Conservation (phyloP, 1,140 invertebrate species). For the Drosophila ficusphila region DNA sequence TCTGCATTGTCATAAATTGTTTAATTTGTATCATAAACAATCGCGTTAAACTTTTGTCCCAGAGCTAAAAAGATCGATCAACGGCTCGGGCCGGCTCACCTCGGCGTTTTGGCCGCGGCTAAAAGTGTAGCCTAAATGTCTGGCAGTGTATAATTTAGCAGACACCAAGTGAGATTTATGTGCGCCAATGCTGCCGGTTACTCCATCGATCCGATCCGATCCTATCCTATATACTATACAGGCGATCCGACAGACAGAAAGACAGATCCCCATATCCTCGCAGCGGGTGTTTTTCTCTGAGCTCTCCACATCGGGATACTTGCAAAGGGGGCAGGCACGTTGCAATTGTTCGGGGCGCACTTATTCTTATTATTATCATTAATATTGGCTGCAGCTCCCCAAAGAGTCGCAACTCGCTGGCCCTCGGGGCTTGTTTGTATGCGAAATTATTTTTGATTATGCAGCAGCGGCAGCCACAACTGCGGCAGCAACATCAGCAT, state of each 20-base stretch:
- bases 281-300: slow-evolving; percentile 22
- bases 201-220: slow-evolving; percentile 22
- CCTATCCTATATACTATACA: not conserved
- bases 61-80: slow-evolving; percentile 84
- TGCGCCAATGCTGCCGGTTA: slow-evolving; percentile 77
- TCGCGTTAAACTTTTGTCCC: slow-evolving; percentile 84
- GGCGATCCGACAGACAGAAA: slow-evolving; percentile 21
- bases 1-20: slow-evolving; percentile 84
- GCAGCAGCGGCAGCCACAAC: slow-evolving; percentile 50
- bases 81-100: slow-evolving; percentile 36
- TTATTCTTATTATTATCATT: slow-evolving; percentile 83
- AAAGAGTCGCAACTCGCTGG: slow-evolving; percentile 36
- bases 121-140: slow-evolving; percentile 83
- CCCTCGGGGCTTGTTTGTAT: slow-evolving; percentile 81
- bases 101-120: slow-evolving; percentile 36
- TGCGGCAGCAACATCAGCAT: not conserved
- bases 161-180: slow-evolving; percentile 84
- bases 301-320: too few relatives aligned
- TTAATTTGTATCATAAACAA: slow-evolving; percentile 85
- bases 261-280: slow-evolving; percentile 53
- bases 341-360: slow-evolving; percentile 77
- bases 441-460: slow-evolving; percentile 83
- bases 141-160: slow-evolving; percentile 84
- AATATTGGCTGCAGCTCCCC: slow-evolving; percentile 68
- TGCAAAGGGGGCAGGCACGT: slow-evolving; percentile 30